Evolutionary conservation across 2,888 invertebrate species (phyloP), one percentile per base, ranked within the genome.

Genomic region (Empis livida): DNA sequence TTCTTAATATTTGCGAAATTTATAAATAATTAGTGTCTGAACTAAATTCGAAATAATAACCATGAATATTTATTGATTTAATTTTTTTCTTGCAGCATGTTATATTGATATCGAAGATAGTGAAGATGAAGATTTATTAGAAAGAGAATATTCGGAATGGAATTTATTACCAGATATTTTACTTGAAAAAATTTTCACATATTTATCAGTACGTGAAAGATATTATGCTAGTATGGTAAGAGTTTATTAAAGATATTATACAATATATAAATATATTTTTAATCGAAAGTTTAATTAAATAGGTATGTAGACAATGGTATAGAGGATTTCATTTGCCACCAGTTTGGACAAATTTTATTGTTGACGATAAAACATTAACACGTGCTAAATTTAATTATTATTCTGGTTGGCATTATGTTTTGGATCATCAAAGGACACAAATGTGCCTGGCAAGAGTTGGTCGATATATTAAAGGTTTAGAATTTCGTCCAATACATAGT

Each of bases 341-440:
- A 32, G 79, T 83, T n/a, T 90, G 89, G 89, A 72, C 78, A 9
- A 77, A 75, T 11, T 88, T 89, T 59, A 71, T 76, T 2, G 70
- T 88, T 40, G 77, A 79, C 52, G 88, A 88, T 60, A 73, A 73
- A 2, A 83, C 85, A 0, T 70, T 89, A 17, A 86, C 86, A 0
- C 74, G 84, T 47, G 73, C 81, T 20, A 80, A 82, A 61, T 87
- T 79, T 62, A 87, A 87, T 59, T 83, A 86, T 57, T 87, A 85
- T 62, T 80, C 82, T 44, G 88, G 88, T 15, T 88, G 86, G 81
- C 84, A 83, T 71, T 75, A 80, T 57, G 82, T 58, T 17, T 66
- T 89, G 56, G 86, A 86, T 68, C 85, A 85, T 60, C 71, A 82
- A 59, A 71, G 84, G 49, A 79, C 83, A 0, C 82, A 84, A 53